Percentiles rank a stretch among this genome's conserved stretches.
phyloP scores from a whole-genome alignment of 2,113 vertebrate species.

The Diphyllodes magnificus region DNA sequence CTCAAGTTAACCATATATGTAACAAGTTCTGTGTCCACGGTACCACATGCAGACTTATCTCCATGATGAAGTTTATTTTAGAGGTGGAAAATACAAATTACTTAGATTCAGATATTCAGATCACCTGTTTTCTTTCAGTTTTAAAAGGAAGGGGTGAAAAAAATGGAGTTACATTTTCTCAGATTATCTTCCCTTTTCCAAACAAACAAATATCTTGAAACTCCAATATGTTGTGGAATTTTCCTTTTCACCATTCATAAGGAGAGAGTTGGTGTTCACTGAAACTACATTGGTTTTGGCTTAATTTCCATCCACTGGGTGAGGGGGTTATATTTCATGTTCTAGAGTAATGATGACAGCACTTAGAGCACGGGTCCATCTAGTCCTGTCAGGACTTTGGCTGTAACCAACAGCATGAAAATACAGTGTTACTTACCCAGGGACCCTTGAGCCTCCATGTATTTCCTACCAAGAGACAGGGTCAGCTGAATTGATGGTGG shows the following conservation, averaged over 20 bases:
- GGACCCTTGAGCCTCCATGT: fast-evolving
- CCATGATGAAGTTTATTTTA: not conserved
- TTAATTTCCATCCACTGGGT: not conserved
- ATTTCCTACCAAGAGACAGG: not conserved
- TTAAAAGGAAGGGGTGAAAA: not conserved
- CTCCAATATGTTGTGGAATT: not conserved
- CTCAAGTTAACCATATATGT: not conserved
- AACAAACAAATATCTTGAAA: not conserved
- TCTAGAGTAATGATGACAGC: not conserved
- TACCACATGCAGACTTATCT: not conserved
- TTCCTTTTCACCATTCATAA: not conserved
- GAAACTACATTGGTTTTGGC: not conserved
- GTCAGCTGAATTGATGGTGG: not conserved
- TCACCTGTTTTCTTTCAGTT: not conserved
- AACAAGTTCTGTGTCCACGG: not conserved
- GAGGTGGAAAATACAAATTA: not conserved
- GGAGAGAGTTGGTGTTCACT: not conserved
- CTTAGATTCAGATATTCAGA: not conserved
- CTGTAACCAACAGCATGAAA: not conserved
- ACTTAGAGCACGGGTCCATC: not conserved
- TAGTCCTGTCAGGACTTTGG: not conserved
- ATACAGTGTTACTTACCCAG: not conserved
- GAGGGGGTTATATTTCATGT: fast-evolving
- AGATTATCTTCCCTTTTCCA: not conserved
- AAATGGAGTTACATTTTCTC: not conserved